Percentiles rank a stretch among this genome's conserved stretches.
Conservation (phyloP, 2,888 invertebrate species). For the Dynastes maya region DNA sequence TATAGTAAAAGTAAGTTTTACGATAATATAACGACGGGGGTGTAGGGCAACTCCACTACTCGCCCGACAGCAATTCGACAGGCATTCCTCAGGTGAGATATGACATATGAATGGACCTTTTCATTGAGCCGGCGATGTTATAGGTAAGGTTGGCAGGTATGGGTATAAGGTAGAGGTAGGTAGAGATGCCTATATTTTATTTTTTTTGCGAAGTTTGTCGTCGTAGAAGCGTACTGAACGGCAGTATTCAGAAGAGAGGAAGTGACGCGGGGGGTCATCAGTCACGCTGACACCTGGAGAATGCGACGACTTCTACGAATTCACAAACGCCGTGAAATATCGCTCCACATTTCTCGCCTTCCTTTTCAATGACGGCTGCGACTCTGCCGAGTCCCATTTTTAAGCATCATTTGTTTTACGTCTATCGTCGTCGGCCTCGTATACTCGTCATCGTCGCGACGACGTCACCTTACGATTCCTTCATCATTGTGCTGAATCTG, state of each 20-base stretch:
- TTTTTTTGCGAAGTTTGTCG: constrained; percentile 58
- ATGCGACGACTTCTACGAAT: constrained; percentile 68
- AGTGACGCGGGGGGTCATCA: constrained; percentile 67
- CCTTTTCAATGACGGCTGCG: constrained; percentile 58
- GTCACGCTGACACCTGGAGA: constrained; percentile 69
- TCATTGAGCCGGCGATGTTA: constrained; percentile 59
- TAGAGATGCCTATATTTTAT: constrained; percentile 57
- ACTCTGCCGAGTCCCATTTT: constrained; percentile 61
- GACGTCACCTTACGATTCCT: not conserved
- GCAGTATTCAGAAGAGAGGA: constrained; percentile 60
- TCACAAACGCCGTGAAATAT: constrained; percentile 65
- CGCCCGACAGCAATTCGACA: constrained; percentile 56
- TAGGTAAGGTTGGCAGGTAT: constrained; percentile 37
- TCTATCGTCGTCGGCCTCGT: constrained; percentile 46
- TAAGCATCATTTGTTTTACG: constrained; percentile 65
- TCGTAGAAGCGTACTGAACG: constrained; percentile 56
- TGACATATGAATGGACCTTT: constrained; percentile 62
- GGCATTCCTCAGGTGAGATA: constrained; percentile 62
- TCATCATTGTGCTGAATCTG: constrained; percentile 21
- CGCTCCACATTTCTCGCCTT: constrained; percentile 61
- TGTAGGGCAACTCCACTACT: constrained; percentile 49
- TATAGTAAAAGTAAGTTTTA: constrained; percentile 47
- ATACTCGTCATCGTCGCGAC: constrained; percentile 14
- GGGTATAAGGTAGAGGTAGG: constrained; percentile 41
- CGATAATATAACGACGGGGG: constrained; percentile 49